Evolutionary conservation across 2,113 vertebrate genomes (phyloP).

Genomic region (Sinocyclocheilus anophthalmus): DNA sequence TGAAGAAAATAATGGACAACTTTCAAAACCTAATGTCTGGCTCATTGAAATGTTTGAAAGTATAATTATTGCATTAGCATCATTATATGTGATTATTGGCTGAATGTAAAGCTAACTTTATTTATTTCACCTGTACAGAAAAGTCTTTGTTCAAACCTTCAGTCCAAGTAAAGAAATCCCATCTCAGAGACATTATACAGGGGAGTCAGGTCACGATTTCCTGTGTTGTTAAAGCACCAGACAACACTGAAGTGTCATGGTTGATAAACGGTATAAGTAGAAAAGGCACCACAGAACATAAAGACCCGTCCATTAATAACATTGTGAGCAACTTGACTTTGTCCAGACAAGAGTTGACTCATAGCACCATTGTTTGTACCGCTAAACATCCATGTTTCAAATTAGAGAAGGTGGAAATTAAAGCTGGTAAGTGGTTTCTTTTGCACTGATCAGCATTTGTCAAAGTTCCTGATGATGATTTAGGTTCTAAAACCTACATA

Average conservation of each 20-base stretch:
- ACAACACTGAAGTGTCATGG: constrained; percentile 60
- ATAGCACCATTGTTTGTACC: constrained; percentile 58
- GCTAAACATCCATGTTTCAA: constrained; percentile 65
- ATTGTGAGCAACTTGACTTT: constrained; percentile 50
- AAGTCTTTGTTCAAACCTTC: neutral
- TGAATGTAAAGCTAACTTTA: neutral
- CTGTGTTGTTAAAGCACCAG: constrained; percentile 59
- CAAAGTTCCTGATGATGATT: neutral
- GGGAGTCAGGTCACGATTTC: constrained; percentile 1
- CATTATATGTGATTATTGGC: neutral
- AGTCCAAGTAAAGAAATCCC: constrained; percentile 57
- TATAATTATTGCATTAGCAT: neutral
- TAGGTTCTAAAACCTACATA: neutral
- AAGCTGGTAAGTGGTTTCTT: constrained; percentile 51
- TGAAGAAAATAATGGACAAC: neutral
- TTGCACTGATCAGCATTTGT: neutral
- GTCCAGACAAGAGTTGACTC: neutral
- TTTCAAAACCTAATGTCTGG: neutral
- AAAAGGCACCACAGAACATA: rapidly evolving
- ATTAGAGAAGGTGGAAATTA: neutral
- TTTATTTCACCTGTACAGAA: constrained; percentile 46
- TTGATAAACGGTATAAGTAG: neutral
- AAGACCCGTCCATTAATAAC: rapidly evolving
- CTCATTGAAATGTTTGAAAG: neutral
- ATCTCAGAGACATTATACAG: constrained; percentile 55